These are phyloP conservation scores for Carassius auratus DNA, from an alignment of 2,113 vertebrate species.

Conservation along the genomic window DNA sequence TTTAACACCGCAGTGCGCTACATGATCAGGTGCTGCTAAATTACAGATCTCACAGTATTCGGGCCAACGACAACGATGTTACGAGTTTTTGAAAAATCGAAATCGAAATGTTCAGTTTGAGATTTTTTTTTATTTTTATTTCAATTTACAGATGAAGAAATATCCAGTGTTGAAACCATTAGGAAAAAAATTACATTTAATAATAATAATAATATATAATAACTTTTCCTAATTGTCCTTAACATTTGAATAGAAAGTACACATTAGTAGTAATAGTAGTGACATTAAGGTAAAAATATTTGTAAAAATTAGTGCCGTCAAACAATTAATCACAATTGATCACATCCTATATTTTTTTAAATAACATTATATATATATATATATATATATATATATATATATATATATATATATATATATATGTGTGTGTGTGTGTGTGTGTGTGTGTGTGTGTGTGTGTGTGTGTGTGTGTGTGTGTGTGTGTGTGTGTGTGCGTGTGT, in stretches of 20 bases:
- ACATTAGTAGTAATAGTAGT: background rate
- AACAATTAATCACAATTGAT: too few relatives aligned
- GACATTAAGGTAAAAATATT: background rate
- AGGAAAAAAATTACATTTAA: background rate
- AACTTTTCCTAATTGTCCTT: background rate
- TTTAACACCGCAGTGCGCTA: slow-evolving; percentile 72
- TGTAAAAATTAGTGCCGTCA: too few relatives aligned
- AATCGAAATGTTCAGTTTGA: too few relatives aligned
- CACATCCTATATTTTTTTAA: too few relatives aligned
- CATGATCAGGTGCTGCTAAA: slow-evolving; percentile 66
- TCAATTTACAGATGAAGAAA: background rate
- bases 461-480: too few relatives aligned
- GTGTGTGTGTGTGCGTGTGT: too few relatives aligned
- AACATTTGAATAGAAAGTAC: background rate
- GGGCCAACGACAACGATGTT: background rate
- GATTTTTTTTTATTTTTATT: too few relatives aligned
- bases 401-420: too few relatives aligned
- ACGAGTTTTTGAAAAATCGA: background rate
- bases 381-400: too few relatives aligned
- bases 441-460: too few relatives aligned
- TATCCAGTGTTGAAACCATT: background rate
- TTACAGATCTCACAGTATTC: background rate
- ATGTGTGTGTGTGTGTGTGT: too few relatives aligned
- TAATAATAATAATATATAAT: background rate
- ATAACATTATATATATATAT: too few relatives aligned